Conservation (phyloP, 2,113 vertebrate species). For the Phoenicopterus ruber region DNA sequence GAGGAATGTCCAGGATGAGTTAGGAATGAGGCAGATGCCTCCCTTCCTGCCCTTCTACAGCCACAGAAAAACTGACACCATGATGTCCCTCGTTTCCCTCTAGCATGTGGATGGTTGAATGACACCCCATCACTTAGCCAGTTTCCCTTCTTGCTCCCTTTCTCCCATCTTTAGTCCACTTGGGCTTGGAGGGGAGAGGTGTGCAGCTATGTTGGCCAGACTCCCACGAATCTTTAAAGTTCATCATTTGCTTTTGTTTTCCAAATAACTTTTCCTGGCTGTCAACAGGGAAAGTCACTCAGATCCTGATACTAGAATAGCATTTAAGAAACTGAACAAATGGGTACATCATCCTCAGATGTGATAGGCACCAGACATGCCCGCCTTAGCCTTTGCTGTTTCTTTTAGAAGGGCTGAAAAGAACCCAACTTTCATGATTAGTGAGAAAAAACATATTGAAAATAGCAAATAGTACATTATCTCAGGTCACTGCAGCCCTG, state of each 20-base stretch:
- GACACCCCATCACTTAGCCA: not conserved
- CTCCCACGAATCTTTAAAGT: not conserved
- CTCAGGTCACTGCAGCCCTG: not conserved
- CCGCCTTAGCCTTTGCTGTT: not conserved
- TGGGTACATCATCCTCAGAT: not conserved
- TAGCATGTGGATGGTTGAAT: not conserved
- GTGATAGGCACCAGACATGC: not conserved
- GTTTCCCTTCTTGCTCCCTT: not conserved
- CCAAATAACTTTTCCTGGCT: not conserved
- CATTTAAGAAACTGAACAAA: conserved; percentile 31
- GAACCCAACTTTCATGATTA: not conserved
- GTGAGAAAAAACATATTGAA: not conserved
- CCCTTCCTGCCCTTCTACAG: not conserved
- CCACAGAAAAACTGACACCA: not conserved
- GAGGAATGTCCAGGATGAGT: not conserved
- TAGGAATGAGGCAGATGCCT: not conserved
- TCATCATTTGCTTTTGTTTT: not conserved
- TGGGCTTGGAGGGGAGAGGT: not conserved
- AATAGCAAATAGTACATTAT: not conserved
- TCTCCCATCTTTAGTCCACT: not conserved
- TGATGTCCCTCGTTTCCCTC: not conserved
- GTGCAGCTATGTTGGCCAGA: not conserved
- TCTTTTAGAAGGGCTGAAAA: not conserved
- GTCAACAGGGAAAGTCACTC: not conserved
- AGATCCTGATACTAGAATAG: not conserved